These are phyloP conservation scores for Nylanderia fulva DNA, from an alignment of 1,140 invertebrate genomes.

Conservation along the genomic window DNA sequence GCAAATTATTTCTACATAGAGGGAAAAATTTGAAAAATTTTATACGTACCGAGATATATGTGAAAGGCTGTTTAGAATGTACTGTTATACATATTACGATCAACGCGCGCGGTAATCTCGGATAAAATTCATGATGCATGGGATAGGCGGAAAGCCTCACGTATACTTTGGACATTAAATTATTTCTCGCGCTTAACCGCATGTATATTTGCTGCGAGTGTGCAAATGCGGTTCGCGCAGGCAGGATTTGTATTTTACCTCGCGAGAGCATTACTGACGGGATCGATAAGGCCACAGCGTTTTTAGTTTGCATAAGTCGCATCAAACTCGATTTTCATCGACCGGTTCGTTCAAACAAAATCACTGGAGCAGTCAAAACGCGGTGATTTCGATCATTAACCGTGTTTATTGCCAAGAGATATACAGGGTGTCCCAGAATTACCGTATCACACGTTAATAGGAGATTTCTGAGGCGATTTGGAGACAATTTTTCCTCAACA, in stretches of 20 bases:
- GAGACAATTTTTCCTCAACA: too few species aligned
- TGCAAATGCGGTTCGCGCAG: neutral
- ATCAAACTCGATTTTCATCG: neutral
- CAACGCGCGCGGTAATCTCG: neutral
- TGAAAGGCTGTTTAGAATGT: neutral
- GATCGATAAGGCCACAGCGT: conserved; percentile 14
- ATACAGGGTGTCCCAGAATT: too few species aligned
- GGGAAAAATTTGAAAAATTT: too few species aligned
- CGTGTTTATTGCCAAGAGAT: neutral
- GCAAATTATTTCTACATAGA: too few species aligned
- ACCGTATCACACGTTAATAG: too few species aligned
- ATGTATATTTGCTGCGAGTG: neutral
- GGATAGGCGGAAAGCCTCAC: neutral
- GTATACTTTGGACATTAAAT: conserved; percentile 32
- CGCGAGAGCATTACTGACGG: neutral
- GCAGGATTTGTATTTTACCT: neutral
- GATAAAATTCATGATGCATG: neutral
- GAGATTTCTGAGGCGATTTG: too few species aligned
- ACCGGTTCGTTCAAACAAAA: conserved; percentile 6
- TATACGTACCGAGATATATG: neutral
- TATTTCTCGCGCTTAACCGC: conserved; percentile 28
- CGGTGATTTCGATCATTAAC: neutral
- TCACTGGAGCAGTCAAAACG: neutral
- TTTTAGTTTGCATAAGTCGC: neutral
- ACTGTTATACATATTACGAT: neutral